Evolutionary conservation across 2,888 invertebrate genomes (phyloP).

Genomic region (Cactoblastis cactorum): DNA sequence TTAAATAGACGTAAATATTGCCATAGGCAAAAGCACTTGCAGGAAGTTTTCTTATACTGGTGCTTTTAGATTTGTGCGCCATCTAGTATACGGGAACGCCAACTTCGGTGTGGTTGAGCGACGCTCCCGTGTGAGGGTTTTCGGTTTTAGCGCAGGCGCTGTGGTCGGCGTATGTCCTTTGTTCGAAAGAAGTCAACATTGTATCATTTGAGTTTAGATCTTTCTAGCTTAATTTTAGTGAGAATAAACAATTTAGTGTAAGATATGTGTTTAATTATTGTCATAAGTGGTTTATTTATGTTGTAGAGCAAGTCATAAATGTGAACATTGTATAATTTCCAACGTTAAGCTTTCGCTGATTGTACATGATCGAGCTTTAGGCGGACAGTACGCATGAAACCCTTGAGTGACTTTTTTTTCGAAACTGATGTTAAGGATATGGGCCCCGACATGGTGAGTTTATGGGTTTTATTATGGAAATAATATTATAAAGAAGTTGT

Average conservation of each 20-base stretch:
- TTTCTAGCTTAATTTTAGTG: conserved; percentile 53
- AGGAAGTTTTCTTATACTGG: neutral
- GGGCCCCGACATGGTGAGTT: conserved; percentile 89
- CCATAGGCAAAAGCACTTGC: neutral
- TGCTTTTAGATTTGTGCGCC: conserved; percentile 43
- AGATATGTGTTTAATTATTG: conserved; percentile 50
- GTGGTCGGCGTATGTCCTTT: conserved; percentile 77
- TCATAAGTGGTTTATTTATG: conserved; percentile 36
- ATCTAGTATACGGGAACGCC: conserved; percentile 46
- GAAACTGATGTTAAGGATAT: conserved; percentile 88
- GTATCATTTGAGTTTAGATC: conserved; percentile 63
- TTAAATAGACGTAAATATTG: neutral
- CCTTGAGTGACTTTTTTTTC: conserved; percentile 84
- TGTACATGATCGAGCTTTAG: conserved; percentile 66
- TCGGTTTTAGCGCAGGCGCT: conserved; percentile 73
- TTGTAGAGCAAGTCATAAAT: conserved; percentile 41
- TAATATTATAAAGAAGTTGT: conserved; percentile 35
- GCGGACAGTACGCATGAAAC: conserved; percentile 81
- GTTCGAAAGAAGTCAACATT: conserved; percentile 79
- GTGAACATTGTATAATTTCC: conserved; percentile 45
- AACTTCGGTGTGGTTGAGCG: conserved; percentile 46
- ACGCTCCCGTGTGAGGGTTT: conserved; percentile 57
- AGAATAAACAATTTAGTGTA: conserved; percentile 45
- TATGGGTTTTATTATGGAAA: conserved; percentile 37
- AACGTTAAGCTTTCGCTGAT: conserved; percentile 52